Percentiles rank a stretch among this genome's conserved stretches.
These are phyloP conservation scores for Euura saliciscinereae DNA, from an alignment of 1,140 invertebrate genomes.

Conservation along the genomic window DNA sequence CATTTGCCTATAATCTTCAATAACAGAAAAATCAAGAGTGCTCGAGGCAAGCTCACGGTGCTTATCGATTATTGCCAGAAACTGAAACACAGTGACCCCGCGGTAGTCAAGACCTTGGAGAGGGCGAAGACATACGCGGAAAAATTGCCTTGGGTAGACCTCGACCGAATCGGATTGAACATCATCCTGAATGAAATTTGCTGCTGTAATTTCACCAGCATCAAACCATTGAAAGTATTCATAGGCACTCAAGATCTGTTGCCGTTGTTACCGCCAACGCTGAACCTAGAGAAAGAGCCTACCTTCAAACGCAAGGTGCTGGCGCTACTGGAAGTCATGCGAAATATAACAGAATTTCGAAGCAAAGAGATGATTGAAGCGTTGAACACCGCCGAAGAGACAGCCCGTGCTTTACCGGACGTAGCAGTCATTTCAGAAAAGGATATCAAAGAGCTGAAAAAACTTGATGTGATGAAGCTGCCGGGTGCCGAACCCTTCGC, in stretches of 20 bases:
- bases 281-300: constrained; percentile 1
- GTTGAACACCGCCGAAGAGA: background rate
- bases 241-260: constrained; percentile 12
- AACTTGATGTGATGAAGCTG: background rate
- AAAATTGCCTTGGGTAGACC: constrained; percentile 11
- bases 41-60: no score
- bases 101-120: no score
- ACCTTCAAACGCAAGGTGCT: background rate
- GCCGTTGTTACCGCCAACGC: constrained; percentile 11
- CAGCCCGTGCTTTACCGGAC: background rate
- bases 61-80: no score
- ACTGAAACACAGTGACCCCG: no score
- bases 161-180: constrained; percentile 4
- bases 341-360: background rate
- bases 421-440: background rate
- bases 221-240: constrained; percentile 15
- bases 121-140: background rate
- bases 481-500: background rate
- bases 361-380: background rate
- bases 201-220: constrained; percentile 18
- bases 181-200: constrained; percentile 15
- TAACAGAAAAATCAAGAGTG: background rate
- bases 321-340: background rate
- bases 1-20: constrained; percentile 24
- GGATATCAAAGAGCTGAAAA: background rate